Evolutionary conservation across 2,888 invertebrate species (phyloP).

Genomic region (Eledone cirrhosa): DNA sequence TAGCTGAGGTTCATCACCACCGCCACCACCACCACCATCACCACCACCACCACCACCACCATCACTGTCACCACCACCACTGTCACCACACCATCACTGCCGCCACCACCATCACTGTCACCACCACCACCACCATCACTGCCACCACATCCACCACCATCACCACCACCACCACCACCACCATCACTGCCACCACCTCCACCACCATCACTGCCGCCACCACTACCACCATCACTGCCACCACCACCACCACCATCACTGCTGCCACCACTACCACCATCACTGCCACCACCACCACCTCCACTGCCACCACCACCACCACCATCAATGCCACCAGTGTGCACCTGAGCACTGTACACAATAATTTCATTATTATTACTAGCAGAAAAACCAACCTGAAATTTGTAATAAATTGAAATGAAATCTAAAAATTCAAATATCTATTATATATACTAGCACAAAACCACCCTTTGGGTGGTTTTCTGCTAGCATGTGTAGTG

Average conservation of each 20-base stretch:
- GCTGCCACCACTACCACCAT: not conserved
- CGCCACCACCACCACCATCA: conserved; percentile 8
- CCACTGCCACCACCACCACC: not conserved
- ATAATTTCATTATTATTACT: too few relatives aligned
- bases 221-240: not conserved
- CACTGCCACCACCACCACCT: not conserved
- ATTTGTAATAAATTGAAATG: too few relatives aligned
- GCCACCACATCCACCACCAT: not conserved
- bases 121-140: not conserved
- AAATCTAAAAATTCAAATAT: too few relatives aligned
- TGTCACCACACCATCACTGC: not conserved
- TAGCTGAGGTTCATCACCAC: too few relatives aligned
- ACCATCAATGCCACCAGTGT: not conserved
- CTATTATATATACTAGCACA: too few relatives aligned
- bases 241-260: not conserved
- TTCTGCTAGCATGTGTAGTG: too few relatives aligned
- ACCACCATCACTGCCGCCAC: not conserved
- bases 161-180: not conserved
- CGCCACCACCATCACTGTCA: not conserved
- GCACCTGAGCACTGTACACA: too few relatives aligned
- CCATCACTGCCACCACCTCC: not conserved
- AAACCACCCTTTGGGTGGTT: too few relatives aligned
- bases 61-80: too few relatives aligned
- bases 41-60: not conserved
- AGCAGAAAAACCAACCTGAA: too few relatives aligned